Percentiles rank a stretch among this genome's conserved stretches.
Evolutionary conservation across 2,113 vertebrate species (phyloP).

Genomic region (Labeo rohita): DNA sequence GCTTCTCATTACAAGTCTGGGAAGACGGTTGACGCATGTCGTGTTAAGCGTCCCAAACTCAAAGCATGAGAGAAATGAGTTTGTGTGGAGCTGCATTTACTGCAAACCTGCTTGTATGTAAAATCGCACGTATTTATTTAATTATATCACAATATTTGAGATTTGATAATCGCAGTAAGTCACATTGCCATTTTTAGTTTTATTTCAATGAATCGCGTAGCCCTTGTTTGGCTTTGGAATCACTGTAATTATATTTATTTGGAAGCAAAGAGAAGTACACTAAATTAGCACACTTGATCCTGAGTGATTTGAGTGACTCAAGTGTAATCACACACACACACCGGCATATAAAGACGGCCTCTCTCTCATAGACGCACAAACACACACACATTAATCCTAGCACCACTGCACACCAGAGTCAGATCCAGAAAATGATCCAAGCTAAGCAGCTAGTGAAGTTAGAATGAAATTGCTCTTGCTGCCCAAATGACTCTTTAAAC

Average conservation of each 20-base stretch:
- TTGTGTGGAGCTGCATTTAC: neutral
- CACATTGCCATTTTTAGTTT: neutral
- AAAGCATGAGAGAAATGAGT: neutral
- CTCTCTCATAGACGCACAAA: neutral
- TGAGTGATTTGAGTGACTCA: neutral
- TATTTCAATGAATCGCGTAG: neutral
- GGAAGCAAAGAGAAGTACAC: neutral
- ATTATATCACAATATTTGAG: neutral
- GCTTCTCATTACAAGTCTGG: neutral
- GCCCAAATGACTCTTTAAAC: conserved; percentile 57
- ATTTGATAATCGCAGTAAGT: neutral
- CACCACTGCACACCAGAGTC: neutral
- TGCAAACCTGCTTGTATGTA: neutral
- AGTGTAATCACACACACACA: neutral
- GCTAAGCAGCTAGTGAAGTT: conserved; percentile 49
- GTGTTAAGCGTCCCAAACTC: neutral
- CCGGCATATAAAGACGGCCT: neutral
- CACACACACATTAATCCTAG: conserved; percentile 12
- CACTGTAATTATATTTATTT: conserved; percentile 1
- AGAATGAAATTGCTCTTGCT: conserved; percentile 50
- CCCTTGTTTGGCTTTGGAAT: neutral
- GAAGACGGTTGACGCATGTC: neutral
- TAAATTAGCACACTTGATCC: conserved; percentile 7
- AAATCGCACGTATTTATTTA: neutral
- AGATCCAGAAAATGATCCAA: conserved; percentile 37